A percentile compares a stretch with the other conserved stretches of the same genome.
These are phyloP conservation scores for Lamellibrachia luymesi DNA, from an alignment of 1,140 invertebrate genomes.

Conservation along the genomic window DNA sequence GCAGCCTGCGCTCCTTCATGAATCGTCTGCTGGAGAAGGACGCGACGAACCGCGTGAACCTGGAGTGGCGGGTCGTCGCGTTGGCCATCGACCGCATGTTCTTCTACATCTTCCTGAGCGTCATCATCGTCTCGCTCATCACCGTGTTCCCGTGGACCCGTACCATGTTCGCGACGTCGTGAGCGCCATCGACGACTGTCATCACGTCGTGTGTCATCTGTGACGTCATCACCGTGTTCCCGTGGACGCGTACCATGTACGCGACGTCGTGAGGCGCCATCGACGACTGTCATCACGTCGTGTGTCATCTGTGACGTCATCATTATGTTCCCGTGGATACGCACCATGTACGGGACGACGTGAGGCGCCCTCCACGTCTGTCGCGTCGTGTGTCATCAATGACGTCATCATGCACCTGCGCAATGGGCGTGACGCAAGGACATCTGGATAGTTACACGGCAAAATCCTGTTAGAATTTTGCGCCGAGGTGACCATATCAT, in stretches of 20 bases:
- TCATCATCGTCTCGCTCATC: slow-evolving; percentile 50
- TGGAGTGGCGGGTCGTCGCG: slow-evolving; percentile 53
- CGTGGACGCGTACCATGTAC: slow-evolving; percentile 20
- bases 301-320: slow-evolving; percentile 26
- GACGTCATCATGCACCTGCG: slow-evolving; percentile 31
- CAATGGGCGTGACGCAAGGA: neutral
- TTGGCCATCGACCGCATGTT: slow-evolving; percentile 53
- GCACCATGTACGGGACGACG: neutral
- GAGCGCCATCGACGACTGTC: neutral
- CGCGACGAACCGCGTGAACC: slow-evolving; percentile 35
- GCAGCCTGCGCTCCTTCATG: slow-evolving; percentile 36
- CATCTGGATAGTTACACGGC: too few relatives aligned
- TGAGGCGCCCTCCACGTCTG: neutral
- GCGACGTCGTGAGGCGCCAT: neutral
- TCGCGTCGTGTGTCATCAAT: neutral
- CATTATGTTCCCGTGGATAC: slow-evolving; percentile 43
- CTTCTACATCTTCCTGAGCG: slow-evolving; percentile 50
- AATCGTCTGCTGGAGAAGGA: slow-evolving; percentile 42
- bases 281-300: neutral
- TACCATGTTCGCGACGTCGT: neutral
- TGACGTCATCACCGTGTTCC: slow-evolving; percentile 44
- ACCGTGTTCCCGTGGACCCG: slow-evolving; percentile 44
- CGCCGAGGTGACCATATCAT: too few relatives aligned
- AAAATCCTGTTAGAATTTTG: too few relatives aligned
- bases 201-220: neutral